A percentile compares a stretch with the other conserved stretches of the same genome.
Evolutionary conservation across 2,113 vertebrate genomes (phyloP).

Genomic region (Rana temporaria): DNA sequence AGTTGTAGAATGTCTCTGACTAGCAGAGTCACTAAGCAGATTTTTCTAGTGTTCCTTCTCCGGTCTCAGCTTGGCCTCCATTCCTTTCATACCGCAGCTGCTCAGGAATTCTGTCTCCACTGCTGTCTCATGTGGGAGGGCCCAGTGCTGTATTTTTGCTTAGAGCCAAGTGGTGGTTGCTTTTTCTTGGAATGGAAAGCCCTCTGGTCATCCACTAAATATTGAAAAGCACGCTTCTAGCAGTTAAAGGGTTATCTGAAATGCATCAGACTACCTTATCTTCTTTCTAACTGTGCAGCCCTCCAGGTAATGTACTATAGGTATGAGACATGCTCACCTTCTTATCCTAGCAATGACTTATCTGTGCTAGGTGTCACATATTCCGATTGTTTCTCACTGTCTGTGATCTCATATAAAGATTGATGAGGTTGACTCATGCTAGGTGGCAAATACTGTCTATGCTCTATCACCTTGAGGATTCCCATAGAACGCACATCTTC

Average conservation of each 20-base stretch:
- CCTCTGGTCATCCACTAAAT: constrained; percentile 43
- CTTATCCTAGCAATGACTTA: constrained; percentile 44
- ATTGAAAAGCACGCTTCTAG: background rate
- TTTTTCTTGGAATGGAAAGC: constrained; percentile 23
- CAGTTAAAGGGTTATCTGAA: constrained; percentile 29
- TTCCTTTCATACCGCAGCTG: constrained; percentile 45
- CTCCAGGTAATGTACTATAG: constrained; percentile 19
- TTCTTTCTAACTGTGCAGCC: background rate
- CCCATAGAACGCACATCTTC: no score
- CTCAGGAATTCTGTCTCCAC: constrained; percentile 42
- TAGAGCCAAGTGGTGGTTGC: background rate
- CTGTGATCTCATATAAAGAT: constrained; percentile 9
- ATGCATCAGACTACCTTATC: constrained; percentile 4
- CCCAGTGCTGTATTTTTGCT: constrained; percentile 12
- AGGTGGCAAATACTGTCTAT: background rate
- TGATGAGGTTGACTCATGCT: background rate
- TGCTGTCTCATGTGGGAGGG: constrained; percentile 30
- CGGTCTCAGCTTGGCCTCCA: constrained; percentile 32
- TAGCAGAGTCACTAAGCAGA: background rate
- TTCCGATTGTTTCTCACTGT: constrained; percentile 17
- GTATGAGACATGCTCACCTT: constrained; percentile 23
- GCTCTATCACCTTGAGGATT: background rate
- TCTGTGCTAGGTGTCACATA: constrained; percentile 26
- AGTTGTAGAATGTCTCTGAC: no score
- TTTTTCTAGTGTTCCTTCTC: background rate